Evolutionary conservation across 2,113 vertebrate genomes (phyloP), one percentile per base, ranked within the genome.

Genomic region (Origma solitaria): DNA sequence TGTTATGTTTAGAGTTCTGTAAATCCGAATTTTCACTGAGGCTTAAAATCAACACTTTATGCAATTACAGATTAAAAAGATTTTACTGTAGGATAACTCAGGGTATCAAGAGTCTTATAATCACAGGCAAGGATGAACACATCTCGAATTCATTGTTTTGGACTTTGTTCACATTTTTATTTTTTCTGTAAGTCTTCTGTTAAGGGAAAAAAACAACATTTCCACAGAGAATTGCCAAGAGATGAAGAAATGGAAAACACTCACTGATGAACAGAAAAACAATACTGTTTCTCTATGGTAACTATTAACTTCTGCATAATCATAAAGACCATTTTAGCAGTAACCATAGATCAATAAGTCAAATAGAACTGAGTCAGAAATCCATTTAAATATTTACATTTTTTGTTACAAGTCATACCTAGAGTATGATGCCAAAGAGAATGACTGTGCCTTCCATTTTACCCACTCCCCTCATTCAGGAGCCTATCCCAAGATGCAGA

Each of bases 181-280:
- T 77, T 94, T 54, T 94, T 80, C 57, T 1, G 1, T 27, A 35
- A 81, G 50, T 73, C 75, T 88, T 78, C 50, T 57, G 85, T 72
- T 78, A 58, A 69, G 49, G 45, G 9, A 21, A 58, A 72, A 70
- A 70, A 71, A 65, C 56, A 91, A 28, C 56, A 64, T 82, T 96
- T 95, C 91, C 87, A 94, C 64, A 73, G 51, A 82, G 72, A 94
- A 94, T 57, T 84, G 93, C 95, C 92, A 97, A 93, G 76, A 93
- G 91, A 88, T 94, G 91, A 97, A 96, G 88, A 89, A 95, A 96
- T 93, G 92, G 95, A 95, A 95, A 95, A 96, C 50, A 54, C 23
- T 33, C 47, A 8, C 35, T 78, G 76, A 95, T 69, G 71, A 94
- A 56, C 37, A 77, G 68, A 86, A 94, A 94, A 90, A 73, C 92